phyloP scores from a whole-genome alignment of 2,797 vertebrate species.

The Dipus sagitta region DNA sequence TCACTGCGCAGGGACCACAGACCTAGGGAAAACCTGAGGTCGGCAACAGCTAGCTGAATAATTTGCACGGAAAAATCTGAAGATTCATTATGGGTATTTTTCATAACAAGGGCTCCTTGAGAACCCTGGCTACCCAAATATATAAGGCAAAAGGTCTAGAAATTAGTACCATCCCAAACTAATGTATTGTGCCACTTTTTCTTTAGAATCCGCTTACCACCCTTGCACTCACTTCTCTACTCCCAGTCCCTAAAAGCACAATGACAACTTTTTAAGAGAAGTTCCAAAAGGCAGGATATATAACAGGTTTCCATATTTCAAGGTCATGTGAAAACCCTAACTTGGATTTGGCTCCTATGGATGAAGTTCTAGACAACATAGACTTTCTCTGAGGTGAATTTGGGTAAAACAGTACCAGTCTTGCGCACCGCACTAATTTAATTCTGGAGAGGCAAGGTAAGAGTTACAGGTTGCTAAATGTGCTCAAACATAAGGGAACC shows the following conservation, averaged over 20 bases:
- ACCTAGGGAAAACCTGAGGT: background rate
- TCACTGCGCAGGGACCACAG: background rate
- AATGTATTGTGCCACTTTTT: background rate
- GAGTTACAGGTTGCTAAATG: conserved; percentile 15
- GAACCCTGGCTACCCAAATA: background rate
- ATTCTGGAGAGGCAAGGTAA: conserved; percentile 19
- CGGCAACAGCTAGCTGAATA: background rate
- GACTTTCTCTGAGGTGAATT: conserved; percentile 25
- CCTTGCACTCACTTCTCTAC: background rate
- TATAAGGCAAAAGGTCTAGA: background rate
- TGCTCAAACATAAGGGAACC: conserved; percentile 20
- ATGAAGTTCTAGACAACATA: conserved; percentile 49
- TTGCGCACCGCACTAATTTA: background rate
- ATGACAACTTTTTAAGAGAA: background rate
- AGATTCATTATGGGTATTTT: conserved; percentile 33
- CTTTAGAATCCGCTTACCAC: background rate
- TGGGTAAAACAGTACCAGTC: conserved; percentile 19
- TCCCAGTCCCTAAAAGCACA: background rate
- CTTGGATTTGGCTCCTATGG: conserved; percentile 27
- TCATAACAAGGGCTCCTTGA: background rate
- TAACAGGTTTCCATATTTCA: conserved; percentile 33
- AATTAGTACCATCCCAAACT: conserved; percentile 21
- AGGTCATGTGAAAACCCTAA: conserved; percentile 13
- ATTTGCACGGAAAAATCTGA: background rate
- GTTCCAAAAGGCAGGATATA: conserved; percentile 14